Base-by-base conservation (phyloP, 2,888 invertebrate species). In the Microctonus brassicae region DNA sequence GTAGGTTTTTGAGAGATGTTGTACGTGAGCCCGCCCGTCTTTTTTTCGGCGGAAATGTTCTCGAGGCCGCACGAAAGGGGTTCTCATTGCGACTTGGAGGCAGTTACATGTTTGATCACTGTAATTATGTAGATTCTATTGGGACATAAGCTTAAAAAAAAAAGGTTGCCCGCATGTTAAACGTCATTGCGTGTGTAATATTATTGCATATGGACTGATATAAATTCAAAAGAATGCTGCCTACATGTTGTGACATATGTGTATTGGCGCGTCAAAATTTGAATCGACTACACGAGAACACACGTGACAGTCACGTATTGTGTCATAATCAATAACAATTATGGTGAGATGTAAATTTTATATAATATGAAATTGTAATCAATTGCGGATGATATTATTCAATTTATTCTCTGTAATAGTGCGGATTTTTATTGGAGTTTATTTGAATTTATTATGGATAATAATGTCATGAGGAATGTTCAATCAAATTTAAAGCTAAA, bases 31-130 rank as follows among this genome's bases (percentile, higher is more conserved):
- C 64, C 69, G 73, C 70, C 71, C 73, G 72, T 70, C 70, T 75
- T 76, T 78, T 79, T 80, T 80, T 81, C 79, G 80, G 78, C 80
- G 82, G 83, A 85, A 84, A 81, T 77, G 76, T 80, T 83, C 80
- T 81, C 82, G 82, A 83, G 84, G 82, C 80, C 83, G 79, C 76
- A 72, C 69, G 61, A 70, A 72, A 76, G 78, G 65, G 78, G 78
- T 77, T 78, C 78, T 78, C 78, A 78, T 70, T 65, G 61, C 60
- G 55, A 61, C 29, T 61, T 47, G 13, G 22, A 33, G 39, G 39
- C 11, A 26, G 34, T 61, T 34, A 65, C 33, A 61, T 20, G 57
- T 42, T 39, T 57, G 58, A 61, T 36, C 62, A 34, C 36, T 24
- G 17, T 42, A 36, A 29, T 20, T 65, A 26, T 64, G 36, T 66